Base-by-base conservation (phyloP, 2,888 invertebrate species). In the Heteropelma amictum region DNA sequence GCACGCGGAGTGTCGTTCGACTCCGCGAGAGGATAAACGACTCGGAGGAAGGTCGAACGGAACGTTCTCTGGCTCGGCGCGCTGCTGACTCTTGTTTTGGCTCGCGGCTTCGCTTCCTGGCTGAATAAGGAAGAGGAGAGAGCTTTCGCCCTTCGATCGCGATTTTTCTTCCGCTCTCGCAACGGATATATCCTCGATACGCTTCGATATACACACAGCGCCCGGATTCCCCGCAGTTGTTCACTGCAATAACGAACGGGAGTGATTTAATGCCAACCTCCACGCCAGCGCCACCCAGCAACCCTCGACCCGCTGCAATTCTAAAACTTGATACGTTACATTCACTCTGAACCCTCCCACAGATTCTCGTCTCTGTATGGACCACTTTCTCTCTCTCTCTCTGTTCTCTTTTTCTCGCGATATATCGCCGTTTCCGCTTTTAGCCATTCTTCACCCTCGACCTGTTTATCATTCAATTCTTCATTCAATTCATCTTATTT, bases 231-330 rank as follows among this genome's bases (percentile, higher is more conserved):
- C 30, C 19, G 33, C 30, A 33, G 53, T 53, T n/a, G 42, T 58
- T n/a, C 71, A 49, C 70, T 75, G 74, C 69, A 74, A 75, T 75
- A 75, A 75, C 70, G 71, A 75, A 71, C 49, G 53, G n/a, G 49
- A 75, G 71, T 75, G 75, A 75, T 71, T 71, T 71, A 75, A 75
- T 75, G 71, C 71, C 70, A 75, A 71, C 61, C 67, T 67, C 33
- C 54, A 28, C 67, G 65, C 56, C 75, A n/a, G n/a, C n/a, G n/a
- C n/a, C n/a, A n/a, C n/a, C n/a, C n/a, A n/a, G n/a, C n/a, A n/a
- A n/a, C n/a, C n/a, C n/a, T n/a, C n/a, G n/a, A n/a, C n/a, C n/a
- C n/a, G n/a, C n/a, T n/a, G n/a, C n/a, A n/a, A n/a, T n/a, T n/a
- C n/a, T n/a, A n/a, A n/a, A n/a, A 54, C 65, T 65, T 45, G 65